A percentile compares a stretch with the other conserved stretches of the same genome.
Conservation (phyloP, 2,888 invertebrate species). For the Ornithoptera alexandrae region DNA sequence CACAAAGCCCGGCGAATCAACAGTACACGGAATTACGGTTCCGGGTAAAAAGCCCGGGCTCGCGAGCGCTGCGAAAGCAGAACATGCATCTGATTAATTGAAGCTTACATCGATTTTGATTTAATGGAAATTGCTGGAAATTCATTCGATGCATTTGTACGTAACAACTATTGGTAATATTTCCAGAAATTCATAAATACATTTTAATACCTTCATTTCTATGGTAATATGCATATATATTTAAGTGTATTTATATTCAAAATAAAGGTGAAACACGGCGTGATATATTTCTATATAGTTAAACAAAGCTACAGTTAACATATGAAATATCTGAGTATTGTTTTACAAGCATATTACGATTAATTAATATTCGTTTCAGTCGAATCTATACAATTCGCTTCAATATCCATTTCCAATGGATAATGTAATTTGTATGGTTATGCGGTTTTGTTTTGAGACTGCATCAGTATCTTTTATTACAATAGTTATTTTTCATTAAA, state of each 20-base stretch:
- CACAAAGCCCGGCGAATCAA: conserved; percentile 34
- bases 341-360: conserved; percentile 35
- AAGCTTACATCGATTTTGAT: conserved; percentile 62
- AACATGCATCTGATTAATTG: conserved; percentile 52
- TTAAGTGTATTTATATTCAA: no score
- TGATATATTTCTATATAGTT: conserved; percentile 24
- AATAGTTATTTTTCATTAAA: no score
- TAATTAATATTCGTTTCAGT: conserved; percentile 35
- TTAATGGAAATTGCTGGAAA: conserved; percentile 40
- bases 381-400: conserved; percentile 31
- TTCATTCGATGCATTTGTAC: conserved; percentile 28
- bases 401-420: conserved; percentile 30
- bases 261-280: no score
- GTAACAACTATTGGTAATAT: conserved; percentile 1
- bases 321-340: conserved; percentile 31
- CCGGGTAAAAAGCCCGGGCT: conserved; percentile 35
- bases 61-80: conserved; percentile 35
- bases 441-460: conserved; percentile 1
- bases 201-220: no score
- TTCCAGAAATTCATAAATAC: no score
- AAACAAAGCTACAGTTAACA: conserved; percentile 19
- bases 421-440: conserved; percentile 19
- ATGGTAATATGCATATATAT: no score
- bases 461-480: not conserved
- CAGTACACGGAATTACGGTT: conserved; percentile 37